Evolutionary conservation across 2,113 vertebrate genomes (phyloP), one percentile per base, ranked within the genome.

Genomic region (Ictalurus punctatus): DNA sequence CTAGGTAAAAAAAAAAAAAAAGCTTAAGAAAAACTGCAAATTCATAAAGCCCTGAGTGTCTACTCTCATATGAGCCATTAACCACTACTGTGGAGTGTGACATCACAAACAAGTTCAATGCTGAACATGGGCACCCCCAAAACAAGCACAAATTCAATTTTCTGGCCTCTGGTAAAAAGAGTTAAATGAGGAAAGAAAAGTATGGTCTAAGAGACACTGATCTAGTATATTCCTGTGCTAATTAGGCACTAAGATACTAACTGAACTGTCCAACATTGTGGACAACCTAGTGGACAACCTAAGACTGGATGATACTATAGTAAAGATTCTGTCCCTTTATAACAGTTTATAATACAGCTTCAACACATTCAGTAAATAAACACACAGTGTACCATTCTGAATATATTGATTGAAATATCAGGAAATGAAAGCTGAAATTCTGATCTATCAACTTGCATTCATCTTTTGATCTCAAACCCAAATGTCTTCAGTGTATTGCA

Each of bases 241-340:
- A 61, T 37, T 23, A 37, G 54, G 17, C 0, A 23, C 30, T 59
- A 82, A 37, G 7, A 58, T 56, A n/a, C 48, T 48, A 34, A 71
- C 30, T 71, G 30, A 34, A 71, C n/a, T 76, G 44, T 27, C 40
- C 74, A 81, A 81, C 52, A 81, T 30, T 1, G 48, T 54, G 52
- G 52, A 19, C 27, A 56, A 30, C 48, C 48, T 9, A 56, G 83
- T n/a, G n/a, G n/a, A n/a, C n/a, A n/a, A n/a, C n/a, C n/a, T 92
- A 90, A 44, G 85, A 69, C 83, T 83, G 44, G 90, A 86, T 80
- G 91, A 91, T 90, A 89, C 86, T 92, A 65, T 85, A 84, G 13
- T 86, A 73, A 71, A 82, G 90, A 93, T 93, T 90, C 56, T 63
- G 30, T 84, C 23, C 73, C 40, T 48, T 78, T 6, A 37, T 37